Conservation (phyloP, 2,888 invertebrate genomes). For the Drosophila infuscata region DNA sequence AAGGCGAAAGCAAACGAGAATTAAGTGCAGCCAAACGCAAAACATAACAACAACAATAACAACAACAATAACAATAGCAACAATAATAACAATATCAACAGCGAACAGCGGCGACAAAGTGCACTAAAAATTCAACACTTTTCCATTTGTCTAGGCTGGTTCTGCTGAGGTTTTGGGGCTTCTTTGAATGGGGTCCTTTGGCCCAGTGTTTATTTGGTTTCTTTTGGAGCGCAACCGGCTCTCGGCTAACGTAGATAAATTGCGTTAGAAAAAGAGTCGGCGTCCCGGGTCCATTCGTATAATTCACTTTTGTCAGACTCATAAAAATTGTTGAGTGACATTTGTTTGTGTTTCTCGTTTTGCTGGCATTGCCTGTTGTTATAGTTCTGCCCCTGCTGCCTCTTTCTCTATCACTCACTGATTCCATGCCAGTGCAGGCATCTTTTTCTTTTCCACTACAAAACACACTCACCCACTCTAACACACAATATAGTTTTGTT, state of each 20-base stretch:
- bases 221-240: slow-evolving; percentile 8
- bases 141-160: slow-evolving; percentile 61
- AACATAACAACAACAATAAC: slow-evolving; percentile 26
- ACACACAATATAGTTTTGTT: slow-evolving; percentile 44
- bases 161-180: background rate
- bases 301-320: slow-evolving; percentile 82
- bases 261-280: slow-evolving; percentile 80
- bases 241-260: slow-evolving; percentile 77
- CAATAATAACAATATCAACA: too few species aligned
- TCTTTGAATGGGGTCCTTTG: background rate
- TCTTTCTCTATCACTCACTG: slow-evolving; percentile 52
- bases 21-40: slow-evolving; percentile 64
- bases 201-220: slow-evolving; percentile 1
- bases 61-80: background rate
- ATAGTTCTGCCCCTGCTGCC: slow-evolving; percentile 40
- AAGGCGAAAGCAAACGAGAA: slow-evolving; percentile 38
- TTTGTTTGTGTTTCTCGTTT: slow-evolving; percentile 82
- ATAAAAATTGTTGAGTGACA: slow-evolving; percentile 81
- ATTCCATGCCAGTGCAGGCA: slow-evolving; percentile 75
- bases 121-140: slow-evolving; percentile 78
- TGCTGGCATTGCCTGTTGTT: slow-evolving; percentile 58
- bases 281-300: slow-evolving; percentile 79
- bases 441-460: slow-evolving; percentile 73
- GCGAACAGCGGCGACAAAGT: slow-evolving; percentile 61
- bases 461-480: slow-evolving; percentile 29